A percentile compares a stretch with the other conserved stretches of the same genome.
Conservation (phyloP, 2,113 vertebrate species). For the Aythya baeri region DNA sequence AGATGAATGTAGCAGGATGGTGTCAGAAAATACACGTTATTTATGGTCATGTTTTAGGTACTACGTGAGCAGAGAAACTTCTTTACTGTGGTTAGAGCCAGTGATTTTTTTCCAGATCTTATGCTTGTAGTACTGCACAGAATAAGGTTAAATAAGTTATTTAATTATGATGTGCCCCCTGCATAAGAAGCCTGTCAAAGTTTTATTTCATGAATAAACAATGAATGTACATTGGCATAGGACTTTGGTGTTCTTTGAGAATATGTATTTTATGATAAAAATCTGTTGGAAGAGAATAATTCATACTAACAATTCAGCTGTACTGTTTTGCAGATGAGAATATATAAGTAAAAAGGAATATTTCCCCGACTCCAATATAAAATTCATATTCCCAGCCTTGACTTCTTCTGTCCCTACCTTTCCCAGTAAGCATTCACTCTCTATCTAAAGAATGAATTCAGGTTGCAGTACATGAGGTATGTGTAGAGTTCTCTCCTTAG, state of each 20-base stretch:
- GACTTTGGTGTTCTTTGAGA: background rate
- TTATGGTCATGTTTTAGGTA: background rate
- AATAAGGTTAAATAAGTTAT: background rate
- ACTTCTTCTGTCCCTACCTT: background rate
- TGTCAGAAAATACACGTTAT: background rate
- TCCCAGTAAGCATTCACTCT: background rate
- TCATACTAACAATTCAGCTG: background rate
- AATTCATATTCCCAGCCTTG: background rate
- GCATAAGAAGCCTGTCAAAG: background rate
- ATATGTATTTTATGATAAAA: background rate
- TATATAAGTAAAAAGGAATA: background rate
- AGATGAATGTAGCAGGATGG: background rate
- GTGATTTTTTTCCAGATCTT: background rate
- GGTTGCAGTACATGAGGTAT: fast-evolving
- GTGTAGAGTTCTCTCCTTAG: background rate
- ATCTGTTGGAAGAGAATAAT: background rate
- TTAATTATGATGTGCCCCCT: background rate
- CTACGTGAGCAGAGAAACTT: background rate
- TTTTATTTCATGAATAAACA: background rate
- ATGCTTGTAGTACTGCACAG: background rate
- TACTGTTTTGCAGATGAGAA: background rate
- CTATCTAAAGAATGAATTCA: background rate
- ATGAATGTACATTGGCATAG: background rate
- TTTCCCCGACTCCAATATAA: background rate
- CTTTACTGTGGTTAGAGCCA: background rate